phyloP scores from a whole-genome alignment of 2,888 invertebrate species.

The Geophilus truncorum region DNA sequence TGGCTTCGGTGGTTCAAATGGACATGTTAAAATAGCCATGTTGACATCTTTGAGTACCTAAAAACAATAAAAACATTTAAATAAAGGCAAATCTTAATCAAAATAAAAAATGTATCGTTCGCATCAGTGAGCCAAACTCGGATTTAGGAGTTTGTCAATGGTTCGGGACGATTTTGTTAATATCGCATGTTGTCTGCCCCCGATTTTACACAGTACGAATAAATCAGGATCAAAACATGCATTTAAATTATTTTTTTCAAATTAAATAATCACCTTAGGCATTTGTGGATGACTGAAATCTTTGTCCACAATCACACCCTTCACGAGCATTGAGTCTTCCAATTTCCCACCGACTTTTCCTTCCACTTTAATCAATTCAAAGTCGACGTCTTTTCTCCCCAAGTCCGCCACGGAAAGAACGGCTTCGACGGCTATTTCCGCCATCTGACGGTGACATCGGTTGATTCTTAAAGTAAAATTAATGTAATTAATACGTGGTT shows the following conservation, averaged over 20 bases:
- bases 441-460: conserved; percentile 94
- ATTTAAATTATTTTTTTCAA: too few relatives aligned
- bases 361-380: conserved; percentile 97
- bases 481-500: too few relatives aligned
- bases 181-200: too few relatives aligned
- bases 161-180: not conserved
- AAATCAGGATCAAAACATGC: too few relatives aligned
- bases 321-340: conserved; percentile 93
- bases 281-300: conserved; percentile 99
- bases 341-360: conserved; percentile 95
- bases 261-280: conserved; percentile 72
- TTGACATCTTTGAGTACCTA: conserved; percentile 73
- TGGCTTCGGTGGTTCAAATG: conserved; percentile 99
- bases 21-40: conserved; percentile 95
- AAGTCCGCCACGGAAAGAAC: conserved; percentile 94
- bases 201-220: too few relatives aligned
- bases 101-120: not conserved
- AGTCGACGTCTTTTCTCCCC: conserved; percentile 91
- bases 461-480: conserved; percentile 76
- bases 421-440: conserved; percentile 97
- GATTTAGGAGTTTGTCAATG: not conserved
- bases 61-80: conserved; percentile 33
- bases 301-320: conserved; percentile 96
- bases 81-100: not conserved
- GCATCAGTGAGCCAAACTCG: not conserved